phyloP scores from a whole-genome alignment of 1,140 invertebrate genomes.

The Drosophila nannoptera region DNA sequence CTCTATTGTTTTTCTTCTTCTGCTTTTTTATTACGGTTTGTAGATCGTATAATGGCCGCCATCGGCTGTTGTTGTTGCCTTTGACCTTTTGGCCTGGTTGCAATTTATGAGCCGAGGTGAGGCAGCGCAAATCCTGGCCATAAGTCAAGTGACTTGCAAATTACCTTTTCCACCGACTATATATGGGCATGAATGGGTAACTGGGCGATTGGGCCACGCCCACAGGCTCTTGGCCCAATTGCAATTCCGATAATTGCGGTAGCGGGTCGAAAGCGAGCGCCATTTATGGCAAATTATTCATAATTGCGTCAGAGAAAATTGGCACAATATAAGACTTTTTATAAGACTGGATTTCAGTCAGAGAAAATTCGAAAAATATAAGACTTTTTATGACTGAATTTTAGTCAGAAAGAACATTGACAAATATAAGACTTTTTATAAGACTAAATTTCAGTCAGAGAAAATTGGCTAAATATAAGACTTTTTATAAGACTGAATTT shows the following conservation, averaged over 20 bases:
- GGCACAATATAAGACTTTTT: slow-evolving; percentile 5
- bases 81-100: slow-evolving; percentile 38
- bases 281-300: slow-evolving; percentile 74
- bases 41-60: background rate
- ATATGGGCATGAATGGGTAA: slow-evolving; percentile 1
- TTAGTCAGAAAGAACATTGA: too few relatives aligned
- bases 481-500: too few relatives aligned
- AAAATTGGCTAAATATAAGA: slow-evolving; percentile 17
- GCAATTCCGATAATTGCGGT: slow-evolving; percentile 69
- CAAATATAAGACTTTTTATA: too few relatives aligned
- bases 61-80: background rate
- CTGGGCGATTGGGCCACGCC: slow-evolving; percentile 29
- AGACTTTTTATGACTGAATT: too few relatives aligned
- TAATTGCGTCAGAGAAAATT: slow-evolving; percentile 54
- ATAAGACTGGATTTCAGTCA: background rate
- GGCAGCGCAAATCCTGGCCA: background rate
- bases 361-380: too few relatives aligned
- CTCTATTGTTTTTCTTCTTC: too few relatives aligned
- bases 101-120: slow-evolving; percentile 6
- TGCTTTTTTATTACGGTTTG: too few relatives aligned
- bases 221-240: slow-evolving; percentile 8
- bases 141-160: slow-evolving; percentile 9
- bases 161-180: slow-evolving; percentile 14
- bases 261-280: slow-evolving; percentile 41
- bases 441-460: too few relatives aligned